phyloP scores from a whole-genome alignment of 2,113 vertebrate genomes.

The Rattus rattus region DNA sequence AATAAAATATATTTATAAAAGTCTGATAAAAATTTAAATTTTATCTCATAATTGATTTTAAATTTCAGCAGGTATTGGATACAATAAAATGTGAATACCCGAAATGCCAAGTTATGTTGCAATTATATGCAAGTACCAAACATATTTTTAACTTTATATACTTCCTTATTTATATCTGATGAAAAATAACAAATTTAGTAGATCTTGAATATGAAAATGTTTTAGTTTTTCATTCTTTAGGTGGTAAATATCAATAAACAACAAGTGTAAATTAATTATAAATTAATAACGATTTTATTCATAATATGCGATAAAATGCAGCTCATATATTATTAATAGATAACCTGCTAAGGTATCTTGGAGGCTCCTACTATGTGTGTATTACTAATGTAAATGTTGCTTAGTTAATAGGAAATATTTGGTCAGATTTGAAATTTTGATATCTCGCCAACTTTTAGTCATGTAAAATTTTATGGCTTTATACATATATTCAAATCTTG shows the following conservation, averaged over 20 bases:
- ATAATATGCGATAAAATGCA: neutral
- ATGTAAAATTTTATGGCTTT: neutral
- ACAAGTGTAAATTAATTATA: neutral
- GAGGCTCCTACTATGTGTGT: neutral
- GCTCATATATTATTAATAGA: neutral
- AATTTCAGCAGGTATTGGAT: neutral
- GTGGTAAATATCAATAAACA: neutral
- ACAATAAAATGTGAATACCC: slow-evolving; percentile 21
- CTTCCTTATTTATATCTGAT: neutral
- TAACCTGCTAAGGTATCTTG: neutral
- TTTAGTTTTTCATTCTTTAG: neutral
- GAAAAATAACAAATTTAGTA: neutral
- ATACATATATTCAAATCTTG: neutral
- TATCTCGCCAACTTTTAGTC: neutral
- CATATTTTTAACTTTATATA: neutral
- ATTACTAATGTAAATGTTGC: neutral
- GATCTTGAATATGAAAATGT: neutral
- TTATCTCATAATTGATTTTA: slow-evolving; percentile 3
- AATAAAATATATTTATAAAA: slow-evolving; percentile 25
- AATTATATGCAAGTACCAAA: neutral
- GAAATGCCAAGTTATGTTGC: neutral
- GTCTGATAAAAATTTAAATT: neutral
- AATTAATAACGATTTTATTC: neutral
- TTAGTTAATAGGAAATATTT: neutral
- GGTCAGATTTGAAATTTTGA: neutral